Evolutionary conservation across 2,888 invertebrate genomes (phyloP), one percentile per base, ranked within the genome.

Genomic region (Apocheima hispidaria): DNA sequence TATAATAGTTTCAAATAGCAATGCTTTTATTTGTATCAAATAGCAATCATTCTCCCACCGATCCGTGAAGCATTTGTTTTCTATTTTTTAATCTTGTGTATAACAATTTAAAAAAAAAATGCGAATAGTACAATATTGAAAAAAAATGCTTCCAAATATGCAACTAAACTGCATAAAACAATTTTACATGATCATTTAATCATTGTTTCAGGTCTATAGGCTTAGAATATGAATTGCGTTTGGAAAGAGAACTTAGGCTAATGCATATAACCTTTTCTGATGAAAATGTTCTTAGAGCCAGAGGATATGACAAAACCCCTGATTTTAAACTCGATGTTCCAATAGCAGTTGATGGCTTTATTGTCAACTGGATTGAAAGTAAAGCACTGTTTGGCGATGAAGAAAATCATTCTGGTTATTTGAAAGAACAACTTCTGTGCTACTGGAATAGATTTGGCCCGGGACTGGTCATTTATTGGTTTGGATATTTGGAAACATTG

Each of bases 391-490:
- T 99, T 93, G 98, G 97, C 2, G 97, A 97, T 88, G 94, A 95
- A 68, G 95, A 96, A 72, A 95, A 95, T 56, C 98, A 99, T 86
- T 94, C 94, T 43, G 95, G 94, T 10, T 97, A 98, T 84, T 93
- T 97, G 53, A 95, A 95, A 74, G 96, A 97, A 70, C 98, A 99
- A 82, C 95, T 97, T 74, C 93, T 95, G 69, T 97, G 98, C 83
- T 99, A 99, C 78, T 97, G 96, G 95, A 98, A 98, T 83, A 95
- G 98, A 78, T 99, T 98, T 93, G 99, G 99, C 1, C 95, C 98
- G 30, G 99, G 98, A 0, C 93, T 98, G 71, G 97, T 99, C 0
- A 98, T 99, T 71, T 99, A 99, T 84, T 99, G 99, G 99, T 97
- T 98, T 93, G 98, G 98, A 12, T 98, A 95, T 82, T 83, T 96